Evolutionary conservation across 2,888 invertebrate genomes (phyloP), one percentile per base, ranked within the genome.

Genomic region (Pheosia tremula): DNA sequence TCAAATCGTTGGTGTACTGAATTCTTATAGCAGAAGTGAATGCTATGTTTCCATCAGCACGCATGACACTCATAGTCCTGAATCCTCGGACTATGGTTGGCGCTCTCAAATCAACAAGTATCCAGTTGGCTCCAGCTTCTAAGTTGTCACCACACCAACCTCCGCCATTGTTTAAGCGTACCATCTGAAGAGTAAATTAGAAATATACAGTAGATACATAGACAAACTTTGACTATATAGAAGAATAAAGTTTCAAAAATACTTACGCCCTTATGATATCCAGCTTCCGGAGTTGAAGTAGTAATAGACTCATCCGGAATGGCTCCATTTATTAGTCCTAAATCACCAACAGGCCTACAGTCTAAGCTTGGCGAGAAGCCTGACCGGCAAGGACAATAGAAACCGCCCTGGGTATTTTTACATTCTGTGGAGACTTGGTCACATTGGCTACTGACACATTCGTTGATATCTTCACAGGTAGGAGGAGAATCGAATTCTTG

Each of bases 91-190:
- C 95, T 39, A 98, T 97, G 0, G 97, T 97, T 0, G 98, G 97
- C 37, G 98, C 97, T 89, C 97, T 96, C 71, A 98, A 94, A 80
- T 98, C 98, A 66, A 98, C 95, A 68, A 97, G 93, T 59, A 97
- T 96, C 98, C 98, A 98, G 83, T 98, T 98, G 24, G 96, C 95
- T 57, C 98, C 98, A 6, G 97, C 97, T 82, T 98, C 97, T 58
- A 96, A 94, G 57, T 96, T 96, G 78, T 96, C 96, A 9, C 98
- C 98, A 86, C 98, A 98, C 98, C 98, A 98, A 56, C 98, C 98
- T 59, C 95, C 95, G 49, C 96, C 96, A 72, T 96, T 97, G 81
- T 97, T 98, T 13, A 98, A 90, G 37, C 98, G 96, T 56, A 98
- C 95, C 94, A 97, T 97, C 97, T 97, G 80, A 58, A 80, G 63